These are phyloP conservation scores for Leucosticte australis DNA, from an alignment of 2,113 vertebrate genomes.

Conservation along the genomic window DNA sequence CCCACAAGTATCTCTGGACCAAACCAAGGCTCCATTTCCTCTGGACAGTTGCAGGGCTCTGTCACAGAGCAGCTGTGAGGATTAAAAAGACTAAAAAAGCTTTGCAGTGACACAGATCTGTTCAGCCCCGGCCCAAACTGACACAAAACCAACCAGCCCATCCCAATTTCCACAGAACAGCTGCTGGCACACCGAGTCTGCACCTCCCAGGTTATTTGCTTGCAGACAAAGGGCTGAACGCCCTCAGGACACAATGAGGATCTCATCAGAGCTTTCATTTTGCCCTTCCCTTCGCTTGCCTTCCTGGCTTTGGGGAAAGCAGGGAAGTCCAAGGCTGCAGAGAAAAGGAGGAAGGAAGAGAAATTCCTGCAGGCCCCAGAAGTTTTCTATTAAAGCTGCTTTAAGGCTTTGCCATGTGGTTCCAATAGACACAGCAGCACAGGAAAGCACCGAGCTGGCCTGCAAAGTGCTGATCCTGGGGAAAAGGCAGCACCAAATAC, in stretches of 20 bases:
- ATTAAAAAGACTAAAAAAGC: background rate
- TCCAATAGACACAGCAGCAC: conserved; percentile 59
- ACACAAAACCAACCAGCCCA: background rate
- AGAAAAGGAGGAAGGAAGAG: conserved; percentile 24
- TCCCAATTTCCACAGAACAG: background rate
- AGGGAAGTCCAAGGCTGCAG: conserved; percentile 23
- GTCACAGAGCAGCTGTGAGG: background rate
- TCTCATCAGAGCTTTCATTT: background rate
- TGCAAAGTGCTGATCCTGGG: conserved; percentile 32
- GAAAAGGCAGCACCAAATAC: conserved; percentile 39
- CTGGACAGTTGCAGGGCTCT: background rate
- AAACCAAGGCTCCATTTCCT: background rate
- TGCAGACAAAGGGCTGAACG: background rate
- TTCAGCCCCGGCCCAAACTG: background rate
- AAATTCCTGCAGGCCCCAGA: conserved; percentile 53
- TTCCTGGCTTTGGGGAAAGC: conserved; percentile 17
- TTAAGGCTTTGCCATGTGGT: conserved; percentile 56
- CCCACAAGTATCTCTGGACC: background rate
- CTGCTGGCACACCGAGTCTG: background rate
- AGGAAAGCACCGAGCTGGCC: conserved; percentile 61
- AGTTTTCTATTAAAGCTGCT: conserved; percentile 45
- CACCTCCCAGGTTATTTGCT: background rate
- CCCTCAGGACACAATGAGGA: background rate
- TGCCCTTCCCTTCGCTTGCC: background rate
- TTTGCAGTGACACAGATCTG: background rate